A percentile compares a stretch with the other conserved stretches of the same genome.
Evolutionary conservation across 2,797 vertebrate species (phyloP).

Genomic region (Trematomus bernacchii): DNA sequence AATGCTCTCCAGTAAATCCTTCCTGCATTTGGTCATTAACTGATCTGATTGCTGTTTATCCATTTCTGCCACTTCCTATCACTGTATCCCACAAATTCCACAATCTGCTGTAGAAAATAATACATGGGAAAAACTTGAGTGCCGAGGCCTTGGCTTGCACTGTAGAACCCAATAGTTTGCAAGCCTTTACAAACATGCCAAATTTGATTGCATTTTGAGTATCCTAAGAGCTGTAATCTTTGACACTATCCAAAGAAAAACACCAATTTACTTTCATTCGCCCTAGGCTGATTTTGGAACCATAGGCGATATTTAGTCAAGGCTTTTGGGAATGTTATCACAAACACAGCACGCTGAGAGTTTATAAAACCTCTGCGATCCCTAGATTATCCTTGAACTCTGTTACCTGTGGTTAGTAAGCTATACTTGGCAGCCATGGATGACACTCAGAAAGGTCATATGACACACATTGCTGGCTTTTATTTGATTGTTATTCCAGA

Average conservation of each 20-base stretch:
- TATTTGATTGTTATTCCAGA: constrained; percentile 64
- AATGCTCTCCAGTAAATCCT: not conserved
- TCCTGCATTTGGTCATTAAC: not conserved
- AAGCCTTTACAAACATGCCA: constrained; percentile 46
- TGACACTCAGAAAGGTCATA: constrained; percentile 41
- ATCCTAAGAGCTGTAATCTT: constrained; percentile 46
- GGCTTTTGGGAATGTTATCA: constrained; percentile 71
- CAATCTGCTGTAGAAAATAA: not conserved
- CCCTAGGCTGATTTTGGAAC: constrained; percentile 55
- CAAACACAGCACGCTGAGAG: constrained; percentile 61
- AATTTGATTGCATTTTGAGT: constrained; percentile 57
- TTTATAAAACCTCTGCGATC: constrained; percentile 64
- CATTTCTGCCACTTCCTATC: not conserved
- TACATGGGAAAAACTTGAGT: constrained; percentile 12
- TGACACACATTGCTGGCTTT: constrained; percentile 48
- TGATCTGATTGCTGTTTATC: not conserved
- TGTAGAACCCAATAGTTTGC: constrained; percentile 18
- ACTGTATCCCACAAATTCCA: not conserved
- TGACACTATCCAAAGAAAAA: constrained; percentile 57
- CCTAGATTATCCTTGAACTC: constrained; percentile 75
- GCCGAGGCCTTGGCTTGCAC: constrained; percentile 24
- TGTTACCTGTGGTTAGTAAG: constrained; percentile 62
- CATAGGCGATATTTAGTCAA: constrained; percentile 62
- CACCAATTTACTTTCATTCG: constrained; percentile 49
- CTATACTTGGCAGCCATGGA: constrained; percentile 39